Evolutionary conservation across 2,797 vertebrate species (phyloP).

Genomic region (Staurois parvus): DNA sequence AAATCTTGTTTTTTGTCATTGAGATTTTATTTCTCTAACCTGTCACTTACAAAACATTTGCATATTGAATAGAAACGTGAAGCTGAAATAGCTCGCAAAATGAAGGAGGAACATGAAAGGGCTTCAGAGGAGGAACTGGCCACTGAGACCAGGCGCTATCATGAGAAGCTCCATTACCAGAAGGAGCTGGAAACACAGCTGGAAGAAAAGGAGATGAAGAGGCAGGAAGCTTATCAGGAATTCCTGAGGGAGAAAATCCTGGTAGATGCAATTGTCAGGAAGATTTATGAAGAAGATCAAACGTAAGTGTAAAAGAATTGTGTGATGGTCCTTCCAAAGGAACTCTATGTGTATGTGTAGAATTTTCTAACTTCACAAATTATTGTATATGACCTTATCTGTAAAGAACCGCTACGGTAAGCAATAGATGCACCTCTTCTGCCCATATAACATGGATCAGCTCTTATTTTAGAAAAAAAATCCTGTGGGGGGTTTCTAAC

Average conservation of each 20-base stretch:
- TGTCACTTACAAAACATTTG: not conserved
- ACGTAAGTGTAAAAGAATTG: slow-evolving; percentile 76
- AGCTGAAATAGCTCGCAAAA: slow-evolving; percentile 76
- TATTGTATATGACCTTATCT: too few species aligned
- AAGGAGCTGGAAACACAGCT: slow-evolving; percentile 86
- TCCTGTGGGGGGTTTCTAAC: too few species aligned
- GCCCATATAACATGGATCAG: too few species aligned
- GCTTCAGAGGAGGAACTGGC: slow-evolving; percentile 74
- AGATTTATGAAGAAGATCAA: slow-evolving; percentile 92
- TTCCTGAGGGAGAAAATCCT: slow-evolving; percentile 91
- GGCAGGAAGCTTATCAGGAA: slow-evolving; percentile 87
- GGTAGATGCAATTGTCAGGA: slow-evolving; percentile 92
- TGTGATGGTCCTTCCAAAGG: too few species aligned
- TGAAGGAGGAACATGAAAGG: slow-evolving; percentile 79
- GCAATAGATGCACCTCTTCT: too few species aligned
- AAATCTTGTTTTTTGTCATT: not conserved
- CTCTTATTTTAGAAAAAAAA: too few species aligned
- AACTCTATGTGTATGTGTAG: too few species aligned
- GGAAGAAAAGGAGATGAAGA: slow-evolving; percentile 82
- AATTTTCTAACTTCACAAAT: too few species aligned
- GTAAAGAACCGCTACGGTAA: too few species aligned
- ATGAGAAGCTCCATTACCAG: slow-evolving; percentile 79
- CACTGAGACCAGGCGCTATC: slow-evolving; percentile 73
- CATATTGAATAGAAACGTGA: slow-evolving; percentile 79
- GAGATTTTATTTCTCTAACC: not conserved